phyloP scores from a whole-genome alignment of 2,888 invertebrate genomes.

The Harpagoxenus sublaevis region DNA sequence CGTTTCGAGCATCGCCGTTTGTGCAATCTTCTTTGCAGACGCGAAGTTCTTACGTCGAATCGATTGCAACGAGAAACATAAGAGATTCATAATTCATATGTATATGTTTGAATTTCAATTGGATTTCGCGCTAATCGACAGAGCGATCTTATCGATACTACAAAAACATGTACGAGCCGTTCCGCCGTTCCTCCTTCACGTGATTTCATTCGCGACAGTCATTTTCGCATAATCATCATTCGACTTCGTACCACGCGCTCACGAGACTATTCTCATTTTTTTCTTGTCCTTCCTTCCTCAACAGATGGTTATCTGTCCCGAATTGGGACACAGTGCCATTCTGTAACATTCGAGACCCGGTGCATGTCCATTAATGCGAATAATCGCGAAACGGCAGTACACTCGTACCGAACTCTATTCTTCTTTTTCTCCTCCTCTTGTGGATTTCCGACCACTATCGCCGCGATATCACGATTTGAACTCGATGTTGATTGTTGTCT shows the following conservation, averaged over 20 bases:
- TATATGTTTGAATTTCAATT: not conserved
- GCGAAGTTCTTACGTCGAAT: not conserved
- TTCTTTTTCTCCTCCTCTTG: not conserved
- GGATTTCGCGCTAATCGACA: not conserved
- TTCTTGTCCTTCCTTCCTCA: not conserved
- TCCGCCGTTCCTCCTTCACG: not conserved
- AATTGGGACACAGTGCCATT: not conserved
- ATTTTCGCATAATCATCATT: not conserved
- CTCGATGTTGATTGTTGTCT: not conserved
- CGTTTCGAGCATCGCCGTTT: not conserved
- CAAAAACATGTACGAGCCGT: slow-evolving; percentile 1
- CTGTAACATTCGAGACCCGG: not conserved
- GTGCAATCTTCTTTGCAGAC: slow-evolving; percentile 18
- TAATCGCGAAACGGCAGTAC: not conserved
- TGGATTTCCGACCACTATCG: not conserved
- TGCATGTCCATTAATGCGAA: not conserved
- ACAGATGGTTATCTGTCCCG: not conserved
- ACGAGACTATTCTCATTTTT: not conserved
- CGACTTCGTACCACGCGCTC: not conserved
- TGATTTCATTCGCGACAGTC: not conserved
- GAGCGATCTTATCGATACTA: slow-evolving; percentile 1
- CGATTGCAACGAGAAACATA: not conserved
- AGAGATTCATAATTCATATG: not conserved
- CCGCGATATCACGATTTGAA: not conserved
- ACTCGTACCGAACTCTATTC: not conserved